Percentiles rank a stretch among this genome's conserved stretches.
phyloP scores from a whole-genome alignment of 2,888 invertebrate species.

The Synergus laeviventris region DNA sequence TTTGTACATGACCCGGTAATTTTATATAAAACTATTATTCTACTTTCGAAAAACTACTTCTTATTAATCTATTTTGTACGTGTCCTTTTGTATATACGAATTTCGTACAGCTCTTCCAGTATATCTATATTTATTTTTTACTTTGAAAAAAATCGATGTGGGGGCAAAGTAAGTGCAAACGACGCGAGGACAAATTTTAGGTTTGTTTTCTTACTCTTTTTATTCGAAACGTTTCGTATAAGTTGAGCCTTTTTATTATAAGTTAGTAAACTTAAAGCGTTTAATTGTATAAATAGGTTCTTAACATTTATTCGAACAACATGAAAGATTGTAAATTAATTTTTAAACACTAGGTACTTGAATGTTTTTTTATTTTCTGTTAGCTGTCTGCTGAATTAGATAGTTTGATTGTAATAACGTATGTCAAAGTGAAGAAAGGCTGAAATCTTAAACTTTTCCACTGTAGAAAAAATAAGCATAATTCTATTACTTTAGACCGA shows the following conservation, averaged over 20 bases:
- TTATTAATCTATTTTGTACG: constrained; percentile 48
- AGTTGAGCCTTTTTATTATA: constrained; percentile 40
- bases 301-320: background rate
- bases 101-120: constrained; percentile 69
- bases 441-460: background rate
- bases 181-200: constrained; percentile 39
- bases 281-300: constrained; percentile 12
- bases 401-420: constrained; percentile 8
- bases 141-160: constrained; percentile 47
- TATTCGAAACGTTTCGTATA: constrained; percentile 3
- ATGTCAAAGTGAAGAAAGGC: constrained; percentile 2
- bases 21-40: constrained; percentile 23
- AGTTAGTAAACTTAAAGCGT: background rate
- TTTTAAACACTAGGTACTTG: background rate
- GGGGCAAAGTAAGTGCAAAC: constrained; percentile 8
- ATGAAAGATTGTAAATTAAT: constrained; percentile 24
- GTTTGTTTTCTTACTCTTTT: constrained; percentile 22
- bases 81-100: constrained; percentile 70
- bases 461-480: constrained; percentile 14
- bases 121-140: constrained; percentile 70
- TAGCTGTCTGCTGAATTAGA: background rate
- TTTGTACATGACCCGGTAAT: constrained; percentile 35
- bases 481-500: constrained; percentile 12
- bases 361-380: constrained; percentile 8
- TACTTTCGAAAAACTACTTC: constrained; percentile 13